Evolutionary conservation across 2,113 vertebrate genomes (phyloP), one percentile per base, ranked within the genome.

Genomic region (Hippoglossus stenolepis): DNA sequence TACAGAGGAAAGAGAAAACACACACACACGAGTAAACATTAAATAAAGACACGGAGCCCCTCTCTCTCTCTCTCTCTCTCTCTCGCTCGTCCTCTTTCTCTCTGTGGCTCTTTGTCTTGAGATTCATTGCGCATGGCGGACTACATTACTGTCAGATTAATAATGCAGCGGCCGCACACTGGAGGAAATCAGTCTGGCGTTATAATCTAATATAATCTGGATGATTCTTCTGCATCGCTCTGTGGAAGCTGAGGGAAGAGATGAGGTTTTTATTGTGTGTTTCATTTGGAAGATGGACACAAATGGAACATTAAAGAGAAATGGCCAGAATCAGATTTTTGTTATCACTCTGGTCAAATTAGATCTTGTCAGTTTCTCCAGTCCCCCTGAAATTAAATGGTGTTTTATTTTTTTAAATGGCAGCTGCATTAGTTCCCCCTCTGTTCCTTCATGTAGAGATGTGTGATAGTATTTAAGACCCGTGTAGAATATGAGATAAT

Each of bases 191-290:
- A 78, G 45, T 84, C 68, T 83, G 77, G 63, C 71, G 73, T 82
- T 73, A 79, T 87, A 87, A 89, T 91, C 82, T 68, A 79, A 67
- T 74, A 77, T 85, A 88, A 88, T 91, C 84, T 81, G 76, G 1
- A 1, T 43, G 64, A 73, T 80, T 83, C 67, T 0, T 77, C 64
- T 68, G 40, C 74, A 45, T 20, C 2, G 23, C 76, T 49, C 31
- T 31, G 31, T 31, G 31, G 31, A 31, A 31, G 31, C 31, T 31
- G 6, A 31, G 31, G 31, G 31, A 31, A 7, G 6, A 31, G 31
- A 47, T 47, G 45, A 47, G 15, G 31, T 7, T 7, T 38, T 38
- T 38, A 10, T 38, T 38, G 1, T 38, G 35, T 38, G 45, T 49
- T 18, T 49, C 17, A 18, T 49, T 18, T 43, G 40, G 45, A 31